phyloP scores from a whole-genome alignment of 2,797 vertebrate genomes.

The Gymnocypris eckloni region DNA sequence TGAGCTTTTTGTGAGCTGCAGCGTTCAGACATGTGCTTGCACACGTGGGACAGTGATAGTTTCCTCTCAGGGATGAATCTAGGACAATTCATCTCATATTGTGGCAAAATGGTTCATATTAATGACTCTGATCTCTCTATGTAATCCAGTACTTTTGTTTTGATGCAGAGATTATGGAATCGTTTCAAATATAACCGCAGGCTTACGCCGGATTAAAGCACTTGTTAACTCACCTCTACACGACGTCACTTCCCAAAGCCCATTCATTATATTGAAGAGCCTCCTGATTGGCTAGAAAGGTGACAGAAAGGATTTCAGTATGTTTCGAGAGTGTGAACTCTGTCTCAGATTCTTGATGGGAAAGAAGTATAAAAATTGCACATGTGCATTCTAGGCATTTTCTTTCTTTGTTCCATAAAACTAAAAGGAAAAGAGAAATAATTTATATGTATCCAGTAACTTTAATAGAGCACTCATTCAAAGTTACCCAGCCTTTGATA shows the following conservation, averaged over 20 bases:
- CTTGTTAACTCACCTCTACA: conserved; percentile 34
- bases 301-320: neutral
- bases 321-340: neutral
- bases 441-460: neutral
- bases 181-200: neutral
- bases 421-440: neutral
- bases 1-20: conserved; percentile 56
- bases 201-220: conserved; percentile 44
- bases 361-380: neutral
- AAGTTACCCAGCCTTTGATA: too few relatives aligned
- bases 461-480: too few relatives aligned
- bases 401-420: neutral
- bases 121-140: conserved; percentile 6
- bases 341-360: neutral
- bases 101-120: neutral
- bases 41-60: conserved; percentile 35
- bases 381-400: neutral
- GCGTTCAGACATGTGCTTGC: neutral
- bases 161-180: conserved; percentile 48
- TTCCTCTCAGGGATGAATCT: conserved; percentile 37
- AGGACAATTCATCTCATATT: conserved; percentile 26
- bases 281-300: conserved; percentile 18
- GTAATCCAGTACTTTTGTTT: conserved; percentile 40
- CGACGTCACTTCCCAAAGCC: neutral
- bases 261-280: neutral